Base-by-base conservation (phyloP, 2,797 vertebrate genomes). In the Pyrrhura leucotis region DNA sequence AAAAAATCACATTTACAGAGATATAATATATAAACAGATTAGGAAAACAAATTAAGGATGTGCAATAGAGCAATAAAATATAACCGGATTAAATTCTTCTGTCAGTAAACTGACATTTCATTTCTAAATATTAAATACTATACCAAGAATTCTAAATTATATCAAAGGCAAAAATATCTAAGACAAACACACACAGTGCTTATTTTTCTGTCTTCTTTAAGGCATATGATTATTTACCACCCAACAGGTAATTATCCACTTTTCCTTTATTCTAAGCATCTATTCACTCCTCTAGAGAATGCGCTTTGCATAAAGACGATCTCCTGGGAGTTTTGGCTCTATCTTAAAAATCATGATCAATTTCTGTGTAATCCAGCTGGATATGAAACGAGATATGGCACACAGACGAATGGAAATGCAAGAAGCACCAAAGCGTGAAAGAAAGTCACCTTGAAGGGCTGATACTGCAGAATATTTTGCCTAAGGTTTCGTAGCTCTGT, bases 371-470 rank as follows among this genome's bases (percentile, higher is more conserved):
- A 97, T 97, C 95, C 94, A 93, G 87, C 93, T 96, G 93, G 93
- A 93, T 94, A 93, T 62, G 93, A 91, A 96, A 86, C 15, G 9
- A 96, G 89, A 66, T 81, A 94, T 79, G 78, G 85, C 81, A 90
- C 53, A 63, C 2, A 44, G 79, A 96, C 2, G 31, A 93, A 91
- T 59, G 69, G 84, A 97, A 94, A 90, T 95, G 95, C 81, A 89
- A 85, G 95, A 91, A 66, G 87, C 96, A 97, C 81, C 85, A 97
- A 96, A 91, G 84, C 96, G 83, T 95, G 90, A 98, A 96, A 96
- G 92, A 97, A 97, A 97, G 95, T 96, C 96, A 97, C 96, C 96
- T 97, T 97, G 96, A 96, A 93, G 90, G 89, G 80, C 74, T 87
- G 78, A 90, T 63, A 75, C 72, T 56, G 69, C 69, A 68, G 68